phyloP scores from a whole-genome alignment of 2,113 vertebrate species.

The Manacus vitellinus region DNA sequence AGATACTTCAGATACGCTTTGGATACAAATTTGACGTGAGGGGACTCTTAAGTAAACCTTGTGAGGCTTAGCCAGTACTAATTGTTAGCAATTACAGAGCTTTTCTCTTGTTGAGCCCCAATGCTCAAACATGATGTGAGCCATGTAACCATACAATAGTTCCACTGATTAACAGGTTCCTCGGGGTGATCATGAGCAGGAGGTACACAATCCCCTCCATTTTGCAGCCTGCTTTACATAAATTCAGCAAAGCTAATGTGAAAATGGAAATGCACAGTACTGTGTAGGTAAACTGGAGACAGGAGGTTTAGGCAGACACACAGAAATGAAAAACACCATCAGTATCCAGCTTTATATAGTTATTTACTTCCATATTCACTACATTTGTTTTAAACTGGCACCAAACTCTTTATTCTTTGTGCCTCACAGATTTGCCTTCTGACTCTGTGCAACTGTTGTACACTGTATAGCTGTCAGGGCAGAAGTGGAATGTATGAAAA shows the following conservation, averaged over 20 bases:
- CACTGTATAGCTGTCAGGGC: background rate
- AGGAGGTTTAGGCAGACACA: background rate
- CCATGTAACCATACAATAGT: background rate
- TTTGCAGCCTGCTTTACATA: background rate
- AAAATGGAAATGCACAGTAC: background rate
- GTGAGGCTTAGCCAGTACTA: background rate
- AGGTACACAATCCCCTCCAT: background rate
- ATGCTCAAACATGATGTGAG: background rate
- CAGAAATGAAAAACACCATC: background rate
- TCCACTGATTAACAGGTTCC: conserved; percentile 10
- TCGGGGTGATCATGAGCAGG: rapidly evolving
- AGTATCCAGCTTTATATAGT: background rate
- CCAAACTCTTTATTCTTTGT: background rate
- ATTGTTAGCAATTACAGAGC: conserved; percentile 13
- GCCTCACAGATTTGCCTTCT: background rate
- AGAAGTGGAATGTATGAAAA: conserved; percentile 14
- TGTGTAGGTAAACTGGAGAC: background rate
- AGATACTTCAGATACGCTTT: background rate
- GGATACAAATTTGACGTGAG: background rate
- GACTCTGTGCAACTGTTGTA: conserved; percentile 4
- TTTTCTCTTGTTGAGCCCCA: background rate
- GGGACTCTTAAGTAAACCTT: background rate
- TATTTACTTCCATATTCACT: background rate
- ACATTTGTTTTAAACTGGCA: background rate
- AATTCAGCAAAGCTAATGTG: background rate